phyloP scores from a whole-genome alignment of 2,888 invertebrate genomes.

The Acanthococcus lagerstroemiae region DNA sequence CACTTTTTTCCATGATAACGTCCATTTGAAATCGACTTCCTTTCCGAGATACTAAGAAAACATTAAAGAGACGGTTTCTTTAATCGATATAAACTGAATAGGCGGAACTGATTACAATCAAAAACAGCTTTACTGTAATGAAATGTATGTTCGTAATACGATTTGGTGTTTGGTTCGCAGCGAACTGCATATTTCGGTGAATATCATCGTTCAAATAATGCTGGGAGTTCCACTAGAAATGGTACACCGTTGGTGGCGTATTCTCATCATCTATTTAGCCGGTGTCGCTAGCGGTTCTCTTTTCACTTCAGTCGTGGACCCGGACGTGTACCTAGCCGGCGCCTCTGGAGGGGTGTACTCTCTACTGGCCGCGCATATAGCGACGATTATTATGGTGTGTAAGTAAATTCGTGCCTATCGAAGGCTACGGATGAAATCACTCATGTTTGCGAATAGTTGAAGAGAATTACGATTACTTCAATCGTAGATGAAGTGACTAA shows the following conservation, averaged over 20 bases:
- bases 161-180: conserved; percentile 44
- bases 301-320: conserved; percentile 70
- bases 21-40: too few relatives aligned
- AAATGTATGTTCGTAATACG: conserved; percentile 9
- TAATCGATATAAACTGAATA: conserved; percentile 1
- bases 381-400: conserved; percentile 75
- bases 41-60: conserved; percentile 16
- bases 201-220: conserved; percentile 81
- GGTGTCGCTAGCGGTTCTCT: conserved; percentile 78
- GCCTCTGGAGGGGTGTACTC: conserved; percentile 95
- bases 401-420: not conserved
- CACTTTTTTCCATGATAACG: too few relatives aligned
- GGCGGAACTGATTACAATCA: not conserved
- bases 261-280: conserved; percentile 68
- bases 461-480: not conserved
- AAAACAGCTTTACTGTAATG: too few relatives aligned
- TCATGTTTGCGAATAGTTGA: not conserved
- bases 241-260: conserved; percentile 92
- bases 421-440: not conserved
- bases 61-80: not conserved
- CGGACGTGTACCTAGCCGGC: conserved; percentile 72
- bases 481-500: not conserved
- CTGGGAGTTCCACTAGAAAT: conserved; percentile 91
- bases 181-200: conserved; percentile 76
- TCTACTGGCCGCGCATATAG: conserved; percentile 82